Base-by-base conservation (phyloP, 2,888 invertebrate genomes). In the Hemithea aestivaria region DNA sequence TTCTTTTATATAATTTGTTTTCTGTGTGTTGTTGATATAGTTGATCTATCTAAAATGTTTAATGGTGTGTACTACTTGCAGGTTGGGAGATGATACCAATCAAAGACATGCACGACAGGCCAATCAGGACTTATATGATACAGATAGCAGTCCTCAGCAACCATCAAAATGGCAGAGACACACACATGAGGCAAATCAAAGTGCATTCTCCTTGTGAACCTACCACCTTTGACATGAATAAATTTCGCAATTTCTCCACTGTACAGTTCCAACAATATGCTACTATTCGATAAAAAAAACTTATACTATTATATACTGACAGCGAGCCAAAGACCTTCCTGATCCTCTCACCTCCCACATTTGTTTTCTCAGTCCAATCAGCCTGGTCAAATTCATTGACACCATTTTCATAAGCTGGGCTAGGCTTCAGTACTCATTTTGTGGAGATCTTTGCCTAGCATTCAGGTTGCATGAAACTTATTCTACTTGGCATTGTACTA, bases 111-210 rank as follows among this genome's bases (percentile, higher is more conserved):
- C 91, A 93, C 53, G 94, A 96, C 23, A 91, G 93, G 54, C 95
- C 96, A 1, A 94, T 98, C 29, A 90, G 98, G 57, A 97, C 98
- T 8, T 99, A 97, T 68, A 97, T 97, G 94, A 92, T 98, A 35
- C 98, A 98, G 81, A 94, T 98, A 56, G 97, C 97, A 9, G 96
- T 98, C 1, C 91, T 98, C 27, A 96, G 97, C 56, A 99, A 99
- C 80, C 99, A 99, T 79, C 99, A 99, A 75, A 99, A 99, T 83
- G 99, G 99, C 2, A 87, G 99, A 46, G 99, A 99, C 69, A 99
- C 99, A 1, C 99, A 99, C 67, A 95, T 99, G 91, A 89, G 99
- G 35, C 97, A 97, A 78, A 97, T 99, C 42, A 96, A 97, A 81
- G 94, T 99, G 35, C 96, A 98, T 71, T 97, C 98, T 30, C 97